Percentiles rank a stretch among this genome's conserved stretches.
These are phyloP conservation scores for Neoascia interrupta DNA, from an alignment of 2,888 invertebrate genomes.

Conservation along the genomic window DNA sequence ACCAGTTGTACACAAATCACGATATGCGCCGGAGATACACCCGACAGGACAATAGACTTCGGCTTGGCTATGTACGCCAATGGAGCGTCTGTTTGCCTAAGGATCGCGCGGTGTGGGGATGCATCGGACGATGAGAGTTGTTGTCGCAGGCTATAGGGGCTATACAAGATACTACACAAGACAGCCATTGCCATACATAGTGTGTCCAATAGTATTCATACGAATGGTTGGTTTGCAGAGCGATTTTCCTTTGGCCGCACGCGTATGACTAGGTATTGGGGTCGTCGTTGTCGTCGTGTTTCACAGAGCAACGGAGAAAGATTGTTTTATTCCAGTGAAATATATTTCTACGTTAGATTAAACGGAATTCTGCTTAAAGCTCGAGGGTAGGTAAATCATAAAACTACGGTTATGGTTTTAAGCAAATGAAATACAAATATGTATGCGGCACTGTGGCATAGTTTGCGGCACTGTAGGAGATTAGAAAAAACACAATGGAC, in stretches of 20 bases:
- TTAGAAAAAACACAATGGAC: too few relatives aligned
- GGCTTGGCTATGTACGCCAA: constrained; percentile 1
- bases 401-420: constrained; percentile 35
- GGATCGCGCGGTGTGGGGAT: too few relatives aligned
- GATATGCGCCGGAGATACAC: too few relatives aligned
- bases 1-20: constrained; percentile 55
- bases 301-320: too few relatives aligned
- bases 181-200: background rate
- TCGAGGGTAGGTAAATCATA: constrained; percentile 38
- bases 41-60: constrained; percentile 27
- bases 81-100: constrained; percentile 7
- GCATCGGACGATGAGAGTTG: too few relatives aligned
- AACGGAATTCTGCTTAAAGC: constrained; percentile 17
- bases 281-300: too few relatives aligned
- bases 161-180: constrained; percentile 22
- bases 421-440: constrained; percentile 52
- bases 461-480: too few relatives aligned
- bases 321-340: constrained; percentile 29
- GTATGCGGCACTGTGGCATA: too few relatives aligned
- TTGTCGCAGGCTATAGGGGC: too few relatives aligned
- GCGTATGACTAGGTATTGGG: too few relatives aligned
- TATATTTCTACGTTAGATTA: constrained; percentile 21
- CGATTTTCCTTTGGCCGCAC: too few relatives aligned
- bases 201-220: constrained; percentile 27
- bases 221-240: too few relatives aligned